Base-by-base conservation (phyloP, 1,140 invertebrate species). In the Platorchestia sp. region DNA sequence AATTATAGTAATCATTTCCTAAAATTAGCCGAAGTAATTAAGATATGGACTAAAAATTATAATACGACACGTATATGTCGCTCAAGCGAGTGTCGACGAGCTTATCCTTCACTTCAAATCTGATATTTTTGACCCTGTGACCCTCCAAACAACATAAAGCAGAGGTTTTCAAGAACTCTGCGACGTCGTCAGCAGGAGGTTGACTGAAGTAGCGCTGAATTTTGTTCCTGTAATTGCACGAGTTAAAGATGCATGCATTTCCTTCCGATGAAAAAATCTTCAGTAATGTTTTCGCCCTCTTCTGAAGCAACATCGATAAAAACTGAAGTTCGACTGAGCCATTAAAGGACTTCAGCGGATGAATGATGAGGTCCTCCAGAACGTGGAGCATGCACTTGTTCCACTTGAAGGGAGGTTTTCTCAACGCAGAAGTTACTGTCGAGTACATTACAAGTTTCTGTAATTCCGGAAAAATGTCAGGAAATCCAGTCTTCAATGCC, bases 391-490 rank as follows among this genome's bases (percentile, higher is more conserved):
- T 93, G 45, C 91, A 93, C 44, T 47, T 93, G 91, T 93, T 93
- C 91, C 91, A 93, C 40, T 93, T 93, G 91, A 47, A 93, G 6
- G 91, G 91, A 44, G 91, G 41, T 47, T 93, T 93, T 47, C 45
- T 44, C 43, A 93, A n/a, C 43, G 47, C 45, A 27, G 91, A 45
- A 45, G 91, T 40, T 19, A 93, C 45, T 0, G 45, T 45, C 0
- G 91, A 93, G 47, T 93, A 93, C 91, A 93, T 93, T 22, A 93
- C 91, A 45, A 93, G 91, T 40, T 93, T 93, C 40, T 93, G 91
- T 45, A 93, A 40, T 10, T 45, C 91, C 47, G 91, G 44, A 93
- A 93, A 93, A 44, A 45, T 45, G 19, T 93, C 44, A 16, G 43
- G 43, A 47, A 93, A 93, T 44, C 43, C 43, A 6, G 14, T 10